Evolutionary conservation across 2,797 vertebrate genomes (phyloP), one percentile per base, ranked within the genome.

Genomic region (Sciurus carolinensis): DNA sequence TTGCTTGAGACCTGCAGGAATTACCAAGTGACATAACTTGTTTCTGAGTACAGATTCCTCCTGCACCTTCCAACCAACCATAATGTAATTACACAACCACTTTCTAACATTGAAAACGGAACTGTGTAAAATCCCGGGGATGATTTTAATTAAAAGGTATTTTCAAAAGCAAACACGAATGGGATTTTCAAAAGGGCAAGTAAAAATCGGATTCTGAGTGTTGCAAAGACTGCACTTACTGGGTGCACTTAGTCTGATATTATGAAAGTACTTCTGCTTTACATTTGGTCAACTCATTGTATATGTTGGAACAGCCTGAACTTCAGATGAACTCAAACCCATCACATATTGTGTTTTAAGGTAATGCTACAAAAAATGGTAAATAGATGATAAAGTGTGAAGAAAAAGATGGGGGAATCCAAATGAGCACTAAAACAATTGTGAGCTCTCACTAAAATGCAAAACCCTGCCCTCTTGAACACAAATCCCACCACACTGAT

Each of bases 91-190:
- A 91, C 28, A 92, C 42, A 67, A 47, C 24, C 33, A 15, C 18
- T 84, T 90, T 81, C 93, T 75, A 93, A 97, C 30, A 47, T 0
- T 66, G 90, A 95, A 92, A 95, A 92, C 64, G 28, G 94, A 97
- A 89, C 85, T 15, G 44, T 90, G 44, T 91, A 95, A 96, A 87
- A 95, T 96, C 93, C 90, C 81, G 11, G 39, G 94, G 85, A 90
- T 71, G 79, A 88, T 62, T 97, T 97, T 98, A 97, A 97, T 91
- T 84, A 94, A 96, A 97, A 97, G 26, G 44, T 83, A 44, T 95
- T 95, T 96, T 97, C 91, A 79, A 96, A 97, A 95, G 92, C 14
- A 84, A 97, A 96, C 10, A 85, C 79, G 75, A 4, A 82, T 47
- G 90, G 80, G 95, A 92, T 96, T 97, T 96, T 11, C 77, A 95